Base-by-base conservation (phyloP, 1,140 invertebrate species). In the Neotoxoptera formosana region DNA sequence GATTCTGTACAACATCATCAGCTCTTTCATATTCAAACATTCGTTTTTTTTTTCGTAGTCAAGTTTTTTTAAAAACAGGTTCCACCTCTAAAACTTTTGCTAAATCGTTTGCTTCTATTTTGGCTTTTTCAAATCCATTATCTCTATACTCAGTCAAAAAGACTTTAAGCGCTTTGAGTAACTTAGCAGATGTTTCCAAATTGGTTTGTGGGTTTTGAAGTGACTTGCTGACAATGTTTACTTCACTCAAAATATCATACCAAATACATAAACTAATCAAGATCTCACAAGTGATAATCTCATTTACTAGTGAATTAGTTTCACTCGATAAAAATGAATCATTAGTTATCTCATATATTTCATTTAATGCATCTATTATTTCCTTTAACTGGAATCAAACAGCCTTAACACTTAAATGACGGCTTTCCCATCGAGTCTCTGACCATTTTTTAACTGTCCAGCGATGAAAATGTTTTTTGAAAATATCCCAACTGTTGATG, bases 391-490 rank as follows among this genome's bases (percentile, higher is more conserved):
- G n/a, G 34, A 88, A 88, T 34, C 87, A 20, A n/a, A 88, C 21
- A 17, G 87, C 14, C 20, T 88, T 53, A n/a, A 88, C 34, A 51
- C 45, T 67, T n/a, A 8, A 30, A 36, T 41, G 47, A 3, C 91
- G 23, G 23, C 67, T 84, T n/a, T 76, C 90, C 91, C 93, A 94
- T 11, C 84, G 84, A 45, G 93, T 94, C 48, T 84, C 81, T 30
- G 92, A 93, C 21, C 81, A 81, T 21, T 45, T 94, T 51, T 93
- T 53, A 21, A 53, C 51, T 21, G 51, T 53, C 51, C 51, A 53
- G 20, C 21, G 51, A 53, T 53, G 51, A 7, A 34, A 90, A 90
- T 90, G 34, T 53, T 90, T 90, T 53, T 21, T 90, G 60, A 90
- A 90, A 56, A 90, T 60, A 45, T 1, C 34, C 88, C 88, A 90